Percentiles rank a stretch among this genome's conserved stretches.
These are phyloP conservation scores for Enteromius anoplus DNA, from an alignment of 2,797 vertebrate species.

Conservation along the genomic window DNA sequence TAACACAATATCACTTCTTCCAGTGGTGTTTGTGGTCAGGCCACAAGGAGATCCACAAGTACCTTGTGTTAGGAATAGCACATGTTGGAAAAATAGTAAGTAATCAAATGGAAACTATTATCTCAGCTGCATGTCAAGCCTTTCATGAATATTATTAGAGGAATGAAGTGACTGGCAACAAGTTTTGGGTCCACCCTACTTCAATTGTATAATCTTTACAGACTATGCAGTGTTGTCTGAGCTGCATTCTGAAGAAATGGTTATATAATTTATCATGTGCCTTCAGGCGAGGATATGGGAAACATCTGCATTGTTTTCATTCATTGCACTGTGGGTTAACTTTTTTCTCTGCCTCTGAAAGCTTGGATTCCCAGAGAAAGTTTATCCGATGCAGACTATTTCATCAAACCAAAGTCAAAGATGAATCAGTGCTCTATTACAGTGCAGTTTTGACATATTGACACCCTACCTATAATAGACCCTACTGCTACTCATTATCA, in stretches of 20 bases:
- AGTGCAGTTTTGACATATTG: background rate
- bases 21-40: slow-evolving; percentile 36
- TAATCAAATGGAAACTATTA: slow-evolving; percentile 60
- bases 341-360: background rate
- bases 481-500: background rate
- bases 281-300: slow-evolving; percentile 22
- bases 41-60: slow-evolving; percentile 23
- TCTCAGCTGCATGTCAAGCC: slow-evolving; percentile 58
- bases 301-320: slow-evolving; percentile 41
- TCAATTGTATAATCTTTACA: slow-evolving; percentile 67
- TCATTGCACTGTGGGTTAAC: slow-evolving; percentile 15
- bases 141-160: slow-evolving; percentile 69
- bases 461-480: background rate
- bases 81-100: slow-evolving; percentile 55
- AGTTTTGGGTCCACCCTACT: slow-evolving; percentile 54
- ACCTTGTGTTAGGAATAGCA: slow-evolving; percentile 50
- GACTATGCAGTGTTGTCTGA: slow-evolving; percentile 57
- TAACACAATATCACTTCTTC: slow-evolving; percentile 25
- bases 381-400: background rate
- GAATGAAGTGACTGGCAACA: slow-evolving; percentile 59
- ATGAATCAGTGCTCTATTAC: background rate
- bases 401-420: background rate
- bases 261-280: slow-evolving; percentile 23
- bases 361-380: background rate
- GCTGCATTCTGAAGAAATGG: slow-evolving; percentile 11